phyloP scores from a whole-genome alignment of 2,113 vertebrate genomes.

The Pseudorectes ferrugineus region DNA sequence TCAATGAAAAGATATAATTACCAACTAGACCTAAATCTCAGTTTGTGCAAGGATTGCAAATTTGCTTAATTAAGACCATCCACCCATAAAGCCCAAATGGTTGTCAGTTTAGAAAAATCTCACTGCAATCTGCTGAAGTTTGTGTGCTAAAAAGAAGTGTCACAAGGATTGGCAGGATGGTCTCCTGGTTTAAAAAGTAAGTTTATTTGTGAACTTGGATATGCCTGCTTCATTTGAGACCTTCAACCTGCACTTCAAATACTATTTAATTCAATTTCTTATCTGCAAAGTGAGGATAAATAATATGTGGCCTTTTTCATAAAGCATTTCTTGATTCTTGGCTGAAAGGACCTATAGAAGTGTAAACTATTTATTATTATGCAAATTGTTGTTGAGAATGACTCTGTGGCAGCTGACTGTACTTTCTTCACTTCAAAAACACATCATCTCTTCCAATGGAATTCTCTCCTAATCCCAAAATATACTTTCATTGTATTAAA shows the following conservation, averaged over 20 bases:
- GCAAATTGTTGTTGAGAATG: not conserved
- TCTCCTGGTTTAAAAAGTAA: not conserved
- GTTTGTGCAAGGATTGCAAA: not conserved
- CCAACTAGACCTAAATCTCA: not conserved
- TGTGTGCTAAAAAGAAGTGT: not conserved
- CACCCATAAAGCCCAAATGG: not conserved
- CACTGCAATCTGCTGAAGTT: constrained; percentile 7
- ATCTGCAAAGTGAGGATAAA: not conserved
- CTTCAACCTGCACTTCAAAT: not conserved
- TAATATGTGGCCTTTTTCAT: not conserved
- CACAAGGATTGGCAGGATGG: not conserved
- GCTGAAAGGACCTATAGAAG: not conserved
- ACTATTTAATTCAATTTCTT: not conserved
- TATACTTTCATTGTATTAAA: not conserved
- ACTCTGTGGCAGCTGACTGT: not conserved
- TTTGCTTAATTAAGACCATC: constrained; percentile 11
- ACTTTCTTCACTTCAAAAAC: not conserved
- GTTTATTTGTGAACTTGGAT: not conserved
- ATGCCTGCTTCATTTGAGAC: not conserved
- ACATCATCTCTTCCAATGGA: not conserved
- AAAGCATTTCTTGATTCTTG: not conserved
- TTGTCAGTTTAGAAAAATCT: not conserved
- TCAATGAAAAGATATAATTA: not conserved
- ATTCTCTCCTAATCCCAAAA: not conserved
- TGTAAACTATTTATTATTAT: not conserved